These are phyloP conservation scores for Leptinotarsa defecta DNA, from an alignment of 1,140 invertebrate species.

Conservation along the genomic window DNA sequence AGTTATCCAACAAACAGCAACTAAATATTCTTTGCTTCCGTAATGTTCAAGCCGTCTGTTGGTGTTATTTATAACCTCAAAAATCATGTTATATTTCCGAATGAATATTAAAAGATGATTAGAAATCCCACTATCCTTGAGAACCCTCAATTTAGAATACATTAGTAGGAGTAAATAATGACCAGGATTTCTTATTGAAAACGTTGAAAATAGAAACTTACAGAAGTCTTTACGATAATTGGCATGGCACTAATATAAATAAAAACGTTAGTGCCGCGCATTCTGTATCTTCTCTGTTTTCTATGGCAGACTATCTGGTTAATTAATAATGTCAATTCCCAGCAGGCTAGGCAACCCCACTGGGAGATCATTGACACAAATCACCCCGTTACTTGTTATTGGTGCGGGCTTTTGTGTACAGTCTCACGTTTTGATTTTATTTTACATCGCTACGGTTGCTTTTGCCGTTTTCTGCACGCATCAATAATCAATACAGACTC, in stretches of 20 bases:
- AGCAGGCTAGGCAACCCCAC: slow-evolving; percentile 10
- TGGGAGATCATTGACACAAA: slow-evolving; percentile 10
- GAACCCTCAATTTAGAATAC: no score
- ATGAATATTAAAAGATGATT: no score
- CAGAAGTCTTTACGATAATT: slow-evolving; percentile 1
- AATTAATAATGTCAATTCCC: slow-evolving; percentile 18
- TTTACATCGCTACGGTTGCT: not conserved
- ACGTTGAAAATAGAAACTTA: not conserved
- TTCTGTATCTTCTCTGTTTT: slow-evolving; percentile 9
- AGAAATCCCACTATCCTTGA: no score
- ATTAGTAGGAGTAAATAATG: no score
- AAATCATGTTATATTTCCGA: no score
- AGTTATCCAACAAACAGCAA: no score
- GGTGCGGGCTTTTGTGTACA: slow-evolving; percentile 13
- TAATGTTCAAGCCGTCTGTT: no score
- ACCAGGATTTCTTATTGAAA: not conserved
- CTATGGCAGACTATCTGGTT: slow-evolving; percentile 8
- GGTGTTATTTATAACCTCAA: no score
- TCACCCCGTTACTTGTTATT: slow-evolving; percentile 15
- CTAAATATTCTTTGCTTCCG: no score
- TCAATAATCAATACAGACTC: not conserved
- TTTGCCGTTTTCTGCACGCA: not conserved
- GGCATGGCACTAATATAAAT: not conserved
- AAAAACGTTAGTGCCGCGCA: not conserved
- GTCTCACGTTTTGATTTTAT: not conserved